Conservation (phyloP, 2,797 vertebrate genomes). For the Agapornis canus region DNA sequence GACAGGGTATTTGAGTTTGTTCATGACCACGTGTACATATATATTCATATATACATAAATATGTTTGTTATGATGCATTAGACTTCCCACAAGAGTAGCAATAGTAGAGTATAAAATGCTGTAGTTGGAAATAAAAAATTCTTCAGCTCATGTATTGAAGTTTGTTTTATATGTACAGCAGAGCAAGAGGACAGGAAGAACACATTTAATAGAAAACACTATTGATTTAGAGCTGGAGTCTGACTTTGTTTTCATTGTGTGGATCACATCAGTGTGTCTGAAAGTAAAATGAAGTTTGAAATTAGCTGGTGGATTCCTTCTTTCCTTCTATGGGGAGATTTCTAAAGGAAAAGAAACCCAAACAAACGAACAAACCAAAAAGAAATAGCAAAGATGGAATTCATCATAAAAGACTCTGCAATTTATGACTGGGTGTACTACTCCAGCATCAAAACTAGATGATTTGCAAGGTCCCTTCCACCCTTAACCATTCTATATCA, state of each 20-base stretch:
- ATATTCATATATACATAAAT: neutral
- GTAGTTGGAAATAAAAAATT: neutral
- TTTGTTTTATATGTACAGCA: neutral
- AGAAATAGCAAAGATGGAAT: neutral
- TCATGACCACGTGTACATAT: rapidly evolving
- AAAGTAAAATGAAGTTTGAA: neutral
- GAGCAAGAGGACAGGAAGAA: neutral
- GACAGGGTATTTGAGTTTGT: neutral
- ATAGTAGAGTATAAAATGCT: neutral
- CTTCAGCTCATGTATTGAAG: neutral
- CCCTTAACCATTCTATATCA: neutral
- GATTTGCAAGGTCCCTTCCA: neutral
- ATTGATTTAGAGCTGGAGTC: neutral
- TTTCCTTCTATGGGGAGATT: neutral
- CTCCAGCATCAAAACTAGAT: neutral
- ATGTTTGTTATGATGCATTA: neutral
- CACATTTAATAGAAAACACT: neutral
- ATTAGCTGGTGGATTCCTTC: neutral
- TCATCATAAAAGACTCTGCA: neutral
- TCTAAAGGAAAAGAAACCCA: neutral
- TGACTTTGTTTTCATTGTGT: neutral
- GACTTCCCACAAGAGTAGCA: neutral
- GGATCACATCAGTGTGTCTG: neutral
- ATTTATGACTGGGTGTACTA: neutral
- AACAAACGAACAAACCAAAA: neutral